phyloP scores from a whole-genome alignment of 2,113 vertebrate species.

The Stegastes partitus region DNA sequence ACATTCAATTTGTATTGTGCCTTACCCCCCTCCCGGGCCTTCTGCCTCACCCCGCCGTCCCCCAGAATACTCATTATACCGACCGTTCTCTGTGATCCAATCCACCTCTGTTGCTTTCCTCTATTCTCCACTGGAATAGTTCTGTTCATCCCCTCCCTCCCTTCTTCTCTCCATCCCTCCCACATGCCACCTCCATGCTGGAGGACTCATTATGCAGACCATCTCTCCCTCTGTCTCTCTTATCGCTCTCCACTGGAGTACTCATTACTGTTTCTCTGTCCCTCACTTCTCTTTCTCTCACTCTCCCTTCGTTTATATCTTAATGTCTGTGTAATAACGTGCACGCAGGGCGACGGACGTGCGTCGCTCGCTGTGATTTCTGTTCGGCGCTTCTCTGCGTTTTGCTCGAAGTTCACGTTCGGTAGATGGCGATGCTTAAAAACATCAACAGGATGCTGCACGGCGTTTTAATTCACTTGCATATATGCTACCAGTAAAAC shows the following conservation, averaged over 20 bases:
- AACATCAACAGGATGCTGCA: not conserved
- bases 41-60: conserved; percentile 11
- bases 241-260: conserved; percentile 77
- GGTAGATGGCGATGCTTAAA: conserved; percentile 1
- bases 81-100: conserved; percentile 52
- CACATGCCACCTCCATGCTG: conserved; percentile 68
- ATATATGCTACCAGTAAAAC: not conserved
- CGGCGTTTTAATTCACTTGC: not conserved
- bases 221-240: conserved; percentile 65
- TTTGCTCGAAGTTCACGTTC: not conserved
- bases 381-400: not conserved
- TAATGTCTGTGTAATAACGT: conserved; percentile 50
- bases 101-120: conserved; percentile 44
- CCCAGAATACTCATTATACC: conserved; percentile 61
- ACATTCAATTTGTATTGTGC: conserved; percentile 17
- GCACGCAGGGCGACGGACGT: not conserved
- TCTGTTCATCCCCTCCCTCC: conserved; percentile 20
- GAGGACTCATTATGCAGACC: conserved; percentile 76
- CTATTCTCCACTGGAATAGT: conserved; percentile 47
- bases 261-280: conserved; percentile 71
- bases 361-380: not conserved
- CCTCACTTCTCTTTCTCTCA: conserved; percentile 50
- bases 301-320: conserved; percentile 50
- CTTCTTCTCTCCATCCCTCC: conserved; percentile 58
- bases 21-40: conserved; percentile 7